Evolutionary conservation across 2,113 vertebrate species (phyloP).

Genomic region (Phylloscopus whistleri): DNA sequence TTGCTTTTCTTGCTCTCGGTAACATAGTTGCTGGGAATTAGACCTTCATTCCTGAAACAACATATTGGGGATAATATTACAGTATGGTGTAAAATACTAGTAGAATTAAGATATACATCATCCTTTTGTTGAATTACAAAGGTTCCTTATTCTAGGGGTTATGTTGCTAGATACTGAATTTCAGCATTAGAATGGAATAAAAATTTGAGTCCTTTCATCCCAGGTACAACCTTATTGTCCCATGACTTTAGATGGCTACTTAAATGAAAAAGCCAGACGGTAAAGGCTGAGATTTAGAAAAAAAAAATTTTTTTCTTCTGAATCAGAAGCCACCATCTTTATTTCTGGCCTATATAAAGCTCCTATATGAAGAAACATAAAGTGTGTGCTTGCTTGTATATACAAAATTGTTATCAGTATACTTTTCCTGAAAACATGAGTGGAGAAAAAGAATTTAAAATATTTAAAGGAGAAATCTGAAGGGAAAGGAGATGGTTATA

Average conservation of each 20-base stretch:
- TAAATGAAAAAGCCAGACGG: background rate
- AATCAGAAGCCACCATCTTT: background rate
- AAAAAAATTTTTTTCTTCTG: background rate
- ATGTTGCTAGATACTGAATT: background rate
- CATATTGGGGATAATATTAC: background rate
- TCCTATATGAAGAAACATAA: background rate
- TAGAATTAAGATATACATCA: background rate
- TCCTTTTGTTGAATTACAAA: background rate
- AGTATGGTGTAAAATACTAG: background rate
- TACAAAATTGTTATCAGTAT: background rate
- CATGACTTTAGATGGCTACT: background rate
- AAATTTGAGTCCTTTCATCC: background rate
- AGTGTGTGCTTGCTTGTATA: background rate
- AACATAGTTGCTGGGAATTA: constrained; percentile 88
- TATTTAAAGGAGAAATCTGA: background rate
- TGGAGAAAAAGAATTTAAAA: background rate
- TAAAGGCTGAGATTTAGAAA: background rate
- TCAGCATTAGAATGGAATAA: background rate
- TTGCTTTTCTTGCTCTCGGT: constrained; percentile 75
- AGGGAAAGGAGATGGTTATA: background rate
- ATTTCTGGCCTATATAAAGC: background rate
- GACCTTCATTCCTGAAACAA: constrained; percentile 82
- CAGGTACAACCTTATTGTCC: background rate
- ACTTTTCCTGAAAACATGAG: background rate
- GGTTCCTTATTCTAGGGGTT: background rate